These are phyloP conservation scores for Alexandromys oeconomus DNA, from an alignment of 2,797 vertebrate species.

Conservation along the genomic window DNA sequence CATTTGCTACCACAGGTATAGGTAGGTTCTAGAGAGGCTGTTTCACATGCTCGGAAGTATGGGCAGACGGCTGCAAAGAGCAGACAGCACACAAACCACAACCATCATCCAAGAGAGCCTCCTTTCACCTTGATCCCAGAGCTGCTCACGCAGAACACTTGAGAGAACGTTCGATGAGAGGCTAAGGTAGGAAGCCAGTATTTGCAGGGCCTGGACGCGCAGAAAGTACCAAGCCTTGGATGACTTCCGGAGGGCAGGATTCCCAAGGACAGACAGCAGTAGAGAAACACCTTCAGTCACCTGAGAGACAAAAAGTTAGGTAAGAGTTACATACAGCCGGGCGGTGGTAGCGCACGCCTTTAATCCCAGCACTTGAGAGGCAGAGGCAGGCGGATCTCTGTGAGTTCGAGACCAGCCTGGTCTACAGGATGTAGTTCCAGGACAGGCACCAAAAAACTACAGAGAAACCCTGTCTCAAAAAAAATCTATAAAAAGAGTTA, in stretches of 20 bases:
- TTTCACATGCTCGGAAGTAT: not conserved
- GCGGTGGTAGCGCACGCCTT: not conserved
- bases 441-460: too few species aligned
- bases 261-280: constrained; percentile 90
- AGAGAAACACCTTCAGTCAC: constrained; percentile 88
- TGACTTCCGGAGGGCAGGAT: constrained; percentile 89
- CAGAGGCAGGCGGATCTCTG: not conserved
- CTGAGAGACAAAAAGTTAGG: constrained; percentile 82
- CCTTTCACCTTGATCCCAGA: constrained; percentile 90
- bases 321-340: not conserved
- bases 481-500: not conserved
- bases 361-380: not conserved
- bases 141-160: constrained; percentile 84
- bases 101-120: not conserved
- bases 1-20: not conserved
- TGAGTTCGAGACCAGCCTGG: not conserved
- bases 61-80: not conserved
- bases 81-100: not conserved
- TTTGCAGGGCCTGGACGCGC: constrained; percentile 91
- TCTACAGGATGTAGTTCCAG: too few species aligned
- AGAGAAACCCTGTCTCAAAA: too few species aligned
- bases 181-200: constrained; percentile 90
- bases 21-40: not conserved
- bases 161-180: constrained; percentile 88
- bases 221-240: constrained; percentile 95